These are phyloP conservation scores for Sigmodon hispidus DNA, from an alignment of 2,113 vertebrate genomes.

Conservation along the genomic window DNA sequence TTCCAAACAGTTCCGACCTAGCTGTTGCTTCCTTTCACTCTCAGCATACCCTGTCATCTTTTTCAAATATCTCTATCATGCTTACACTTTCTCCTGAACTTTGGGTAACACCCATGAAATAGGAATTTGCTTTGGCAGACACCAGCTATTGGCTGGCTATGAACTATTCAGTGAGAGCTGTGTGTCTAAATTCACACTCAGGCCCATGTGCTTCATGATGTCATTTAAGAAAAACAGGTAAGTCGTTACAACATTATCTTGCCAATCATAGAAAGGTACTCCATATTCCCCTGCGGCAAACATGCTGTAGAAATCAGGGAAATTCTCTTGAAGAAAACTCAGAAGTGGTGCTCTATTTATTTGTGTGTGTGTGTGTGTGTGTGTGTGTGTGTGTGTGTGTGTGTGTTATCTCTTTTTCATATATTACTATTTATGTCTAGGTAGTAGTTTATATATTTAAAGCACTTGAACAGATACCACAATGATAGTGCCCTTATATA, in stretches of 20 bases:
- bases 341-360: slow-evolving; percentile 6
- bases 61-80: background rate
- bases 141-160: background rate
- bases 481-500: background rate
- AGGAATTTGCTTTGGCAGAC: background rate
- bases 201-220: accelerated
- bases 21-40: background rate
- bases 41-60: background rate
- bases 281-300: background rate
- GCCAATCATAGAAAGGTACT: slow-evolving; percentile 4
- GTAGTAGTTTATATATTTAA: background rate
- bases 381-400: background rate
- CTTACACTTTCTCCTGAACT: background rate
- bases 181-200: background rate
- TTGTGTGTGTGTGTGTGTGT: background rate
- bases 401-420: background rate
- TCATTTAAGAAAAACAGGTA: background rate
- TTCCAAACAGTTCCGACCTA: background rate
- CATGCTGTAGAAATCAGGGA: background rate
- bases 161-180: accelerated
- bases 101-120: background rate
- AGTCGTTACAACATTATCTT: slow-evolving; percentile 44
- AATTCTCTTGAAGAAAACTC: background rate
- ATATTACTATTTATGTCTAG: background rate
- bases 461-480: background rate